Percentiles rank a stretch among this genome's conserved stretches.
phyloP scores from a whole-genome alignment of 2,888 invertebrate genomes.

The Tachina lurida region DNA sequence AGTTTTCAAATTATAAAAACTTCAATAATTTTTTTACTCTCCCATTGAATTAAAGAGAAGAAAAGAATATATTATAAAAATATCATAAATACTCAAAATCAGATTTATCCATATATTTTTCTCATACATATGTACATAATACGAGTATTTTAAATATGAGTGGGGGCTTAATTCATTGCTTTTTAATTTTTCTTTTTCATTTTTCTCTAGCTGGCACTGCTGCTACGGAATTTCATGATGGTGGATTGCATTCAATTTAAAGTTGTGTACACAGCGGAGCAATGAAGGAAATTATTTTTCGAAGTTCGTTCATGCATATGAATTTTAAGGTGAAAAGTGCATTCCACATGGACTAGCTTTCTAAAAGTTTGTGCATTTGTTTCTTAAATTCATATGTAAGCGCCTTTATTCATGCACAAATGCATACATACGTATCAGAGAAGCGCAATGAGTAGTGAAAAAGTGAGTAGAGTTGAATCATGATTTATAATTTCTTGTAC shows the following conservation, averaged over 20 bases:
- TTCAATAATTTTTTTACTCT: not conserved
- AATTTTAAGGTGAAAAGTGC: conserved; percentile 62
- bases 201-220: not conserved
- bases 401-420: not conserved
- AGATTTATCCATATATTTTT: not conserved
- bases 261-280: conserved; percentile 56
- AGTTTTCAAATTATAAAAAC: not conserved
- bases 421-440: too few species aligned
- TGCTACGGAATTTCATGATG: not conserved
- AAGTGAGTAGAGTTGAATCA: too few species aligned
- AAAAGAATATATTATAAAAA: too few species aligned
- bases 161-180: conserved; percentile 9
- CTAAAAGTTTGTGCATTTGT: conserved; percentile 47
- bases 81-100: too few species aligned
- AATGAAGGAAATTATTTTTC: conserved; percentile 58
- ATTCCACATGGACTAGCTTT: conserved; percentile 56
- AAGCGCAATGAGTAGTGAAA: too few species aligned
- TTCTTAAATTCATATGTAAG: conserved; percentile 12
- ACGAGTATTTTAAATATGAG: not conserved
- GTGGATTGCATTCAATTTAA: conserved; percentile 25
- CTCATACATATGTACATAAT: too few species aligned
- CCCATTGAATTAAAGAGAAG: too few species aligned
- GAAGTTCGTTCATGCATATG: conserved; percentile 55
- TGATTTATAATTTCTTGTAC: too few species aligned
- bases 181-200: not conserved